A percentile compares a stretch with the other conserved stretches of the same genome.
phyloP scores from a whole-genome alignment of 2,888 invertebrate genomes.

The Sinodicranocentrus sp. region DNA sequence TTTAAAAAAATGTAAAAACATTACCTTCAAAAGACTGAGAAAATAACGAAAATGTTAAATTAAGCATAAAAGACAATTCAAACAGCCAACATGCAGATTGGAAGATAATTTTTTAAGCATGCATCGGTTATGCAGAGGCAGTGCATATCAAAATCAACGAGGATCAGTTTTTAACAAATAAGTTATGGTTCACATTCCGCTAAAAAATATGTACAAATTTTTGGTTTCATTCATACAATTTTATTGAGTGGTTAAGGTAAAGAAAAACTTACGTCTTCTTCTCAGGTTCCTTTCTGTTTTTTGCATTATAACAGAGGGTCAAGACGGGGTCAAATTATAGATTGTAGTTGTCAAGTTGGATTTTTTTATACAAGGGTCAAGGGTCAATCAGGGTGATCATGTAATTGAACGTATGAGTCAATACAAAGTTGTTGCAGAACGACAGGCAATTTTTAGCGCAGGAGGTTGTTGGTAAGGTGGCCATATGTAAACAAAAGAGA shows the following conservation, averaged over 20 bases:
- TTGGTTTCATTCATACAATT: conserved; percentile 28
- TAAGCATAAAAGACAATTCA: background rate
- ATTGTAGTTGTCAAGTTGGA: conserved; percentile 59
- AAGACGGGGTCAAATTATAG: conserved; percentile 58
- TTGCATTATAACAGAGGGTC: conserved; percentile 51
- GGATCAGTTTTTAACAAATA: background rate
- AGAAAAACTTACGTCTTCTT: conserved; percentile 75
- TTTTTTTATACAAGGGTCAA: conserved; percentile 34
- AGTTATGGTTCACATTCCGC: conserved; percentile 10
- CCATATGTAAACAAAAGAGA: conserved; percentile 51
- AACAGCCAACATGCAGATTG: conserved; percentile 18
- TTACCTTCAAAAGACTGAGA: no score
- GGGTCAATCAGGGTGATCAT: conserved; percentile 34
- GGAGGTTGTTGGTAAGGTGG: conserved; percentile 51
- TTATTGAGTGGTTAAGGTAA: conserved; percentile 34
- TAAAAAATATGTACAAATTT: conserved; percentile 22
- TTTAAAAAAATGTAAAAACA: no score
- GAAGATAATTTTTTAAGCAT: background rate
- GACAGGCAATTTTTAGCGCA: conserved; percentile 46
- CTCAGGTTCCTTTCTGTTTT: conserved; percentile 75
- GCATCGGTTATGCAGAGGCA: background rate
- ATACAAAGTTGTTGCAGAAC: conserved; percentile 37
- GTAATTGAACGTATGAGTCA: conserved; percentile 24
- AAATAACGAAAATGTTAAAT: no score
- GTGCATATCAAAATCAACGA: conserved; percentile 17